These are phyloP conservation scores for Drosophila equinoxialis DNA, from an alignment of 1,140 invertebrate species.

Conservation along the genomic window DNA sequence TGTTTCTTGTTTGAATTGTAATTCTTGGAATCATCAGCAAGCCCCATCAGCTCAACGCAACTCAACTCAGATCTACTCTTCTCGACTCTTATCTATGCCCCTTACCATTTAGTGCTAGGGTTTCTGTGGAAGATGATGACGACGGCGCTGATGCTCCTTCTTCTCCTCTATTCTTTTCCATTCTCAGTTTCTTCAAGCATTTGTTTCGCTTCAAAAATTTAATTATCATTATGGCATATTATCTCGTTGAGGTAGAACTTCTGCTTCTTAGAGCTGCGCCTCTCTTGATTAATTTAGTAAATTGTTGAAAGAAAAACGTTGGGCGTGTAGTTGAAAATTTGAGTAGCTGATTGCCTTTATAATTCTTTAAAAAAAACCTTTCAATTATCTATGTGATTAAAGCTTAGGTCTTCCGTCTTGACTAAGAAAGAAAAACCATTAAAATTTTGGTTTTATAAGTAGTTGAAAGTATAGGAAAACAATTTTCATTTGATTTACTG, in stretches of 20 bases:
- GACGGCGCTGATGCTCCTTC: constrained; percentile 1
- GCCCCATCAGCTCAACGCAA: neutral
- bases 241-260: constrained; percentile 26
- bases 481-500: constrained; percentile 37
- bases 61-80: no score
- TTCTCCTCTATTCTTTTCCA: neutral
- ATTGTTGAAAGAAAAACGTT: constrained; percentile 28
- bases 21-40: constrained; percentile 53
- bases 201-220: constrained; percentile 58
- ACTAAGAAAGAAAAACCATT: neutral
- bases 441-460: neutral
- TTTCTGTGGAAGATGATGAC: constrained; percentile 59
- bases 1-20: constrained; percentile 19
- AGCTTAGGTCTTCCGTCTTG: neutral
- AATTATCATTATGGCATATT: constrained; percentile 71
- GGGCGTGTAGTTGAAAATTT: constrained; percentile 25
- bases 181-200: neutral
- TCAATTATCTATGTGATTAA: constrained; percentile 12
- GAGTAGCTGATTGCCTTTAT: constrained; percentile 4
- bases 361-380: neutral
- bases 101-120: constrained; percentile 58
- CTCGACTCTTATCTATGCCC: constrained; percentile 52
- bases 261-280: constrained; percentile 6
- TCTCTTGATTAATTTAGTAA: constrained; percentile 59
- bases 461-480: neutral